phyloP scores from a whole-genome alignment of 2,888 invertebrate species.

The Acleris sparsana region DNA sequence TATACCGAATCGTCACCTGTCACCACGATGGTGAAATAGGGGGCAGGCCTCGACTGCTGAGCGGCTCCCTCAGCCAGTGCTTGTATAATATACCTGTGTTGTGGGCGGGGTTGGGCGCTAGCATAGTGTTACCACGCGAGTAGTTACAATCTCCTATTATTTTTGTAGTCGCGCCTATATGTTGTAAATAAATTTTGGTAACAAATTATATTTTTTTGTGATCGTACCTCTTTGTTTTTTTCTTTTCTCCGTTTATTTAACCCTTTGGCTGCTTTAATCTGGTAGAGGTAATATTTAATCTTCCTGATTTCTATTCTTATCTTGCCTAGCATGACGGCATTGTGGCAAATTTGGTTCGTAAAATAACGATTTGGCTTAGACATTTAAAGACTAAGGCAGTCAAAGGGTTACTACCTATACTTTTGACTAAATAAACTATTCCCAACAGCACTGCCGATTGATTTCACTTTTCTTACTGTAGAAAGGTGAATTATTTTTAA shows the following conservation, averaged over 20 bases:
- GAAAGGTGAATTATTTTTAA: neutral
- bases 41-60: neutral
- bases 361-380: neutral
- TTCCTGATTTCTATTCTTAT: too few species aligned
- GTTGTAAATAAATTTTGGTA: constrained; percentile 70
- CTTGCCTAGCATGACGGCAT: too few species aligned
- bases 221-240: constrained; percentile 54
- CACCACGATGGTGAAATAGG: too few species aligned
- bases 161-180: constrained; percentile 55
- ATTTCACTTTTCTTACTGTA: constrained; percentile 9
- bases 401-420: neutral
- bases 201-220: constrained; percentile 80
- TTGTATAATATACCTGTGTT: neutral
- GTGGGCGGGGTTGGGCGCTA: constrained; percentile 37
- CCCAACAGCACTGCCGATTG: constrained; percentile 11
- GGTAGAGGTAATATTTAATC: too few species aligned
- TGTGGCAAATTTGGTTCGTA: too few species aligned
- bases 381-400: neutral
- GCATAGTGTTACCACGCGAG: constrained; percentile 47
- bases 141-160: constrained; percentile 36
- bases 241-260: constrained; percentile 34
- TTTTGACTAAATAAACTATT: neutral
- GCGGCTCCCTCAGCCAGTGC: neutral
- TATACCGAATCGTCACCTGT: too few species aligned
- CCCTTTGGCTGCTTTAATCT: neutral